These are phyloP conservation scores for Thecocarcelia acutangulata DNA, from an alignment of 2,888 invertebrate genomes.

Conservation along the genomic window DNA sequence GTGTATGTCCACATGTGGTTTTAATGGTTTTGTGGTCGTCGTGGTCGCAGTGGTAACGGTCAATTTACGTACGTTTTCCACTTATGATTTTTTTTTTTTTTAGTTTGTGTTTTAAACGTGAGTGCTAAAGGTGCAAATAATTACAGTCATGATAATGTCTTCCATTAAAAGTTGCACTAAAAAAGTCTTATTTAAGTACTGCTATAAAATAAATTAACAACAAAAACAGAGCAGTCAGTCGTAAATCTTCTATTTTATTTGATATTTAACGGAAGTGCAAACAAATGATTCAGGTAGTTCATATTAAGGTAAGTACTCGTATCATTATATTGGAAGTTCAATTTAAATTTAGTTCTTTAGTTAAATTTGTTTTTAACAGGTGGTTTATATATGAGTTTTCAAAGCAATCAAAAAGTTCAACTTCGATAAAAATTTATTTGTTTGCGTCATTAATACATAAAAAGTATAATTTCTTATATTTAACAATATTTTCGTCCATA, in stretches of 20 bases:
- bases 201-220: conserved; percentile 45
- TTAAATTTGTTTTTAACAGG: too few relatives aligned
- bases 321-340: too few relatives aligned
- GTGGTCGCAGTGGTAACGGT: conserved; percentile 66
- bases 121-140: conserved; percentile 59
- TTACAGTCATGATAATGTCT: conserved; percentile 45
- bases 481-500: too few relatives aligned
- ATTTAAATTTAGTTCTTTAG: too few relatives aligned
- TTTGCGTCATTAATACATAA: too few relatives aligned
- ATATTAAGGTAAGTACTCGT: too few relatives aligned
- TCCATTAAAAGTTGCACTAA: conserved; percentile 50
- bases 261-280: too few relatives aligned
- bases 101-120: conserved; percentile 29
- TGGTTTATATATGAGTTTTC: too few relatives aligned
- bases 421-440: too few relatives aligned
- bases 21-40: conserved; percentile 67
- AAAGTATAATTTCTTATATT: too few relatives aligned
- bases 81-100: conserved; percentile 49
- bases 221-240: conserved; percentile 19
- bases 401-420: too few relatives aligned
- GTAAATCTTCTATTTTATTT: neutral
- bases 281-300: too few relatives aligned
- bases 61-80: conserved; percentile 62
- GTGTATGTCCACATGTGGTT: conserved; percentile 67
- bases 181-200: conserved; percentile 47